phyloP scores from a whole-genome alignment of 2,888 invertebrate genomes.

The Harpagoxenus sublaevis region DNA sequence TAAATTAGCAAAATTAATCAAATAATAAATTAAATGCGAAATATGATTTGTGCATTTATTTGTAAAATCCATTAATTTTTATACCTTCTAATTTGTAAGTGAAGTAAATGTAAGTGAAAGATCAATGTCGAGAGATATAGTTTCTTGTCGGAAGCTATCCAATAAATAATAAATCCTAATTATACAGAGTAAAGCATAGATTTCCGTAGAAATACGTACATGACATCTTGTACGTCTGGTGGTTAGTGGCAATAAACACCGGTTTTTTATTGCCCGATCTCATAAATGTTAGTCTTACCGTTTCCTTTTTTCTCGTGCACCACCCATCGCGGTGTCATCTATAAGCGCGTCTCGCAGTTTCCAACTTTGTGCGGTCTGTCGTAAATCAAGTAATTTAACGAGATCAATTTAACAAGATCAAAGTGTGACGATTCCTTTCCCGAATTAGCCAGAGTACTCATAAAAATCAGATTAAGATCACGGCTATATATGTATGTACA shows the following conservation, averaged over 20 bases:
- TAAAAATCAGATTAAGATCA: constrained; percentile 49
- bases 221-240: constrained; percentile 49
- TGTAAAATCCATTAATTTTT: background rate
- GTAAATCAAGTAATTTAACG: constrained; percentile 78
- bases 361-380: constrained; percentile 41
- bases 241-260: constrained; percentile 70
- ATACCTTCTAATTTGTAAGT: background rate
- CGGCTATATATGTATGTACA: background rate
- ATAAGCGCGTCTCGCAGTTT: constrained; percentile 6
- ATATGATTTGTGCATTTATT: background rate
- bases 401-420: constrained; percentile 57
- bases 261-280: constrained; percentile 70
- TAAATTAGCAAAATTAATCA: background rate
- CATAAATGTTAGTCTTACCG: constrained; percentile 50
- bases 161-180: constrained; percentile 20
- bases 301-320: constrained; percentile 56
- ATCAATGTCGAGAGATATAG: background rate
- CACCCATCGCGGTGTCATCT: background rate
- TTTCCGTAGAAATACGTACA: constrained; percentile 34
- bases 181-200: background rate
- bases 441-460: constrained; percentile 67
- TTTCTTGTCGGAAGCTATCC: background rate
- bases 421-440: constrained; percentile 75
- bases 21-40: background rate
- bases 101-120: background rate